Evolutionary conservation across 2,113 vertebrate species (phyloP), one percentile per base, ranked within the genome.

Genomic region (Progne subis): DNA sequence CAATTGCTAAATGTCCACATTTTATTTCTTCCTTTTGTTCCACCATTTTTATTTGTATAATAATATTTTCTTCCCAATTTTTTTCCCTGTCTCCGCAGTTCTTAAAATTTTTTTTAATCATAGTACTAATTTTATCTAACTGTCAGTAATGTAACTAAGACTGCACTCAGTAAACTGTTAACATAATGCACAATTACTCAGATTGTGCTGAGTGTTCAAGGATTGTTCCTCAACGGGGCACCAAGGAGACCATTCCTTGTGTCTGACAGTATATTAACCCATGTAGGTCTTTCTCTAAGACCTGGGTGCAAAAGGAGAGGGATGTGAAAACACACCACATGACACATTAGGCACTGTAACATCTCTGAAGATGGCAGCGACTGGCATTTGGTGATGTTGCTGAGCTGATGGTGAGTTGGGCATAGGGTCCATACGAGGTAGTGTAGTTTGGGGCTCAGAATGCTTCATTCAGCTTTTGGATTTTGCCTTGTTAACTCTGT

Each of bases 341-440:
- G 80, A 18, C 44, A 76, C 24, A 2, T 86, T 78, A 47, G 56
- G 25, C 23, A 8, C 57, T 72, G 70, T 72, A 71, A 47, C 37
- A 18, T 59, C 90, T 24, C 34, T 17, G 34, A 28, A 34, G 46
- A 41, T 12, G 6, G 34, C 16, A 6, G n/a, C 24, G n/a, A 46
- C 56, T 69, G 63, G 16, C 24, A 13, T 37, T 79, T 5, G 1
- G 50, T 37, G 57, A 53, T 23, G 12, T 13, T 87, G 41, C 53
- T 72, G 61, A 87, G 53, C 53, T 80, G 47, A 41, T 56, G 50
- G 21, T 61, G 65, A 67, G 17, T 2, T 1, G 19, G n/a, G 5
- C 0, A 0, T 37, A 41, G 37, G 18, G 26, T 57, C 34, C 21
- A 4, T 44, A 34, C 2, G 9, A 29, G 6, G 7, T 26, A 8